A percentile compares a stretch with the other conserved stretches of the same genome.
Evolutionary conservation across 2,888 invertebrate species (phyloP).

Genomic region (Cephus rjabovi): DNA sequence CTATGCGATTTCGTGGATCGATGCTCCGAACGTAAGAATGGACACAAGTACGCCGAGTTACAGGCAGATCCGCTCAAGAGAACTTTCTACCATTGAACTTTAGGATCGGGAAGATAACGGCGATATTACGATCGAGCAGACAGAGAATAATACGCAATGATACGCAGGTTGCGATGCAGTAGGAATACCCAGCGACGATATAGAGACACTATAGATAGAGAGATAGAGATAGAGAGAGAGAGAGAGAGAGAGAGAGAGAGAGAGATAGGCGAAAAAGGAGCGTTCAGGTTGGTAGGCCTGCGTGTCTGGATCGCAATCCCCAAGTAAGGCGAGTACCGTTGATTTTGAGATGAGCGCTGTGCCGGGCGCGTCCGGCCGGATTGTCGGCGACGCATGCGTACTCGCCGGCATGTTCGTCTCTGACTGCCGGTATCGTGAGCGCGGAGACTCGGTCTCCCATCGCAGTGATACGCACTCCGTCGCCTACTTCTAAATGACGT

Average conservation of each 20-base stretch:
- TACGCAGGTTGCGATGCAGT: too few relatives aligned
- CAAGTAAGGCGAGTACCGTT: constrained; percentile 70
- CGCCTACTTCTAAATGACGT: constrained; percentile 62
- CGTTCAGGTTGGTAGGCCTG: too few relatives aligned
- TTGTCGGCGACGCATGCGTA: constrained; percentile 83
- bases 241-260: too few relatives aligned
- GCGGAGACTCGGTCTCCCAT: constrained; percentile 69
- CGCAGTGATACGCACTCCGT: constrained; percentile 59
- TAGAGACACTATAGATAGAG: constrained; percentile 6
- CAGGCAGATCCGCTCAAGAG: too few relatives aligned
- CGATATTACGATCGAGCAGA: too few relatives aligned
- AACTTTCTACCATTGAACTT: too few relatives aligned
- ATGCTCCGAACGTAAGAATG: constrained; percentile 13
- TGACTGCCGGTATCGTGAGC: constrained; percentile 77
- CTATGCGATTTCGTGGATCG: constrained; percentile 15
- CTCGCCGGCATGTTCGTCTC: constrained; percentile 79
- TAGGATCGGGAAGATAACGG: too few relatives aligned
- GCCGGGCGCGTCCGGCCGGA: constrained; percentile 76
- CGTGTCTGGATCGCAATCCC: too few relatives aligned
- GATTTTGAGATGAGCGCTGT: constrained; percentile 78
- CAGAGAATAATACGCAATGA: too few relatives aligned
- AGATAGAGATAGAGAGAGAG: too few relatives aligned
- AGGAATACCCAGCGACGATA: constrained; percentile 15
- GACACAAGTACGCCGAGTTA: background rate
- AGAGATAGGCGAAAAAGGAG: too few relatives aligned